A percentile compares a stretch with the other conserved stretches of the same genome.
These are phyloP conservation scores for Opisthograptis luteolata DNA, from an alignment of 2,888 invertebrate genomes.

Conservation along the genomic window DNA sequence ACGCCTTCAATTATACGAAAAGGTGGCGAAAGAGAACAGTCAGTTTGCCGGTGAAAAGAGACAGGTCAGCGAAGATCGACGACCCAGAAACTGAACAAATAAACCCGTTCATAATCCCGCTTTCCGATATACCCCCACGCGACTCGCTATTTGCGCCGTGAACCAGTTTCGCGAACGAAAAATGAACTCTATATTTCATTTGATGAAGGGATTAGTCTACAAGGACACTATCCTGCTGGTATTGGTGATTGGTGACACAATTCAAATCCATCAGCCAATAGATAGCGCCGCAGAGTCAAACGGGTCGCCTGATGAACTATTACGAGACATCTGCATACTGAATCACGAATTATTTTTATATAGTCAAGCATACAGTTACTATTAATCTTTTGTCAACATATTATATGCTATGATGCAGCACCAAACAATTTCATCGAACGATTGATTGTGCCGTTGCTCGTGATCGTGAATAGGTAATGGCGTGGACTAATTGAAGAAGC, in stretches of 20 bases:
- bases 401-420: background rate
- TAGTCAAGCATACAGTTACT: background rate
- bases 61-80: conserved; percentile 71
- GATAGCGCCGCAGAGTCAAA: background rate
- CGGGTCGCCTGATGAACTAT: conserved; percentile 16
- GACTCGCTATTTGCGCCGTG: conserved; percentile 46
- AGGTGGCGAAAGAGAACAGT: conserved; percentile 42
- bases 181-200: conserved; percentile 38
- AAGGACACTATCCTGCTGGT: conserved; percentile 8
- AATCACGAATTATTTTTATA: conserved; percentile 7
- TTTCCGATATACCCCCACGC: conserved; percentile 57
- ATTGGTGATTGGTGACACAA: background rate
- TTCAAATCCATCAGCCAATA: conserved; percentile 1
- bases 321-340: conserved; percentile 20
- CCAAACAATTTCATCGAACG: conserved; percentile 13
- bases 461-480: conserved; percentile 33
- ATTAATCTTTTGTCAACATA: background rate
- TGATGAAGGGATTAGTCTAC: conserved; percentile 33
- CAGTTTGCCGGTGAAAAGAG: conserved; percentile 44
- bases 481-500: conserved; percentile 28
- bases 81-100: conserved; percentile 68
- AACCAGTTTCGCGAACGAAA: conserved; percentile 45
- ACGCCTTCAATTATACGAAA: conserved; percentile 19
- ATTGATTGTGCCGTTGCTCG: conserved; percentile 21
- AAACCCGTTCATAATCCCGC: conserved; percentile 54